Evolutionary conservation across 1,140 invertebrate species (phyloP), one percentile per base, ranked within the genome.

Genomic region (Drosophila ohnishii): DNA sequence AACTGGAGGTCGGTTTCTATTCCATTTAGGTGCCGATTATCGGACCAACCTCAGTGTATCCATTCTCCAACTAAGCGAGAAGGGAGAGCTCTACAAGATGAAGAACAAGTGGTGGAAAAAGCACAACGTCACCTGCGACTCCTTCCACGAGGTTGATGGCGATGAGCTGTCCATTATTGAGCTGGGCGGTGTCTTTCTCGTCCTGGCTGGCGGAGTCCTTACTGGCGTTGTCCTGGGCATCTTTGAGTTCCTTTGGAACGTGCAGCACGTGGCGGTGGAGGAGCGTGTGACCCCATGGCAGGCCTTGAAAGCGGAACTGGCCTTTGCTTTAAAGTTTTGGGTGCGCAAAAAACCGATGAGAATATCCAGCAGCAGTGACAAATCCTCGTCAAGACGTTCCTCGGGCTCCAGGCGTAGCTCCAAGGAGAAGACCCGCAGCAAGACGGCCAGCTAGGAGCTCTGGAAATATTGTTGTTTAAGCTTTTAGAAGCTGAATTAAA

Each of bases 91-190:
- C 6, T 93, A 94, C 47, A 93, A 95, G 44, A 90, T 98, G n/a
- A 98, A 98, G 90, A 94, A 94, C 25, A 96, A 95, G 88, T 98
- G 97, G 97, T 98, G 97, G 97, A 94, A 95, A 88, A 93, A 94
- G 32, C 93, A 93, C 22, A 90, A 83, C 37, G 77, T 81, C 0
- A 86, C 85, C n/a, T 86, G 77, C 25, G 69, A 70, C 0, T 19
- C 70, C 9, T 45, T 75, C n/a, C 79, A 80, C 19, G 85, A 84
- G 42, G 85, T 82, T 2, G 81, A 90, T n/a, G 92, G 92, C 3
- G 91, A 91, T 62, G 93, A 93, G 65, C 64, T 94, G 13, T 94
- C 93, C 11, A 92, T 96, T 34, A 92, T 93, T 7, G 95, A 95
- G 67, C 93, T 96, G 28, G 95, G 95, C 57, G 95, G 95, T 60